Base-by-base conservation (phyloP, 2,797 vertebrate species). In the Nasua narica region DNA sequence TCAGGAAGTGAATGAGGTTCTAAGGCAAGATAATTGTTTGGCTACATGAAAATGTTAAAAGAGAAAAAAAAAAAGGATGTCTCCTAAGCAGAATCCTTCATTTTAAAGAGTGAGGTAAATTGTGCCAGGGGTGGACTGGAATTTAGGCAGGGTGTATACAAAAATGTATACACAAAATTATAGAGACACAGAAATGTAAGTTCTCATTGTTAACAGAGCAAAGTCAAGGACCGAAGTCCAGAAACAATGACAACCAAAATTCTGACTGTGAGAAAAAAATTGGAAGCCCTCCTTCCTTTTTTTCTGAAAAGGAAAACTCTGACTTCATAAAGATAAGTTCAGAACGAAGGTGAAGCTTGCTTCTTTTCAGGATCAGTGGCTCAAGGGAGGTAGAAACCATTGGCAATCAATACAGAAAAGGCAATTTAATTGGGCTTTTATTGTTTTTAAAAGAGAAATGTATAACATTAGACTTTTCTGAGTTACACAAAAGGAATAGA, bases 321-420 rank as follows among this genome's bases (percentile, higher is more conserved):
- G 40, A 83, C 32, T 87, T 92, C 18, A 89, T 88, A 93, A 94
- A 88, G 85, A 48, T 77, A 94, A 82, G 27, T 90, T 84, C 81
- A 74, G 16, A 62, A 21, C 13, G 3, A 94, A 89, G 40, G 21
- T 27, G 19, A 91, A 19, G n/a, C 5, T 87, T 84, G 13, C 90
- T 96, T 65, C 27, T 35, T 92, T 92, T 90, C 81, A 96, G 35
- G 23, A 62, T 94, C 19, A 92, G 52, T 88, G 40, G 29, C 50
- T 88, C n/a, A 81, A 93, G 72, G 32, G 37, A 14, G 25, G 29
- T 76, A 92, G n/a, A 94, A 95, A 78, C 3, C 60, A 94, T 23
- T 82, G n/a, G 90, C 58, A 52, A 52, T 77, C 32, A 70, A 72
- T 84, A 88, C 5, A 25, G 65, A 91, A 85, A 56, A 65, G 16